Conservation (phyloP, 2,888 invertebrate species). For the Hemithea aestivaria region DNA sequence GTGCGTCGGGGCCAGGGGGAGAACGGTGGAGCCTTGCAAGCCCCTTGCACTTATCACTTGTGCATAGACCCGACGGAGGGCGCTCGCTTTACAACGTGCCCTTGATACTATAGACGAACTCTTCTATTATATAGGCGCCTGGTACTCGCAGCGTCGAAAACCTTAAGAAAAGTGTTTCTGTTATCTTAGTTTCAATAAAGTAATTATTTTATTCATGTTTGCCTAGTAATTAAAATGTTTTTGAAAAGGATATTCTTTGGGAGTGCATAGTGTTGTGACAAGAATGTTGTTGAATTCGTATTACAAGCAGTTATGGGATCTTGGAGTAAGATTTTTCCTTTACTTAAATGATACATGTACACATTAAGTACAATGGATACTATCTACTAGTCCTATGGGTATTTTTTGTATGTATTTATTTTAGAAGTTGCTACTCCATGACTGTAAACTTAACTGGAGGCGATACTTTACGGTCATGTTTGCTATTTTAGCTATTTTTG, state of each 20-base stretch:
- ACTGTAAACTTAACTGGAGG: too few relatives aligned
- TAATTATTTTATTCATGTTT: conserved; percentile 31
- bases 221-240: conserved; percentile 35
- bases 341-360: too few relatives aligned
- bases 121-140: conserved; percentile 9
- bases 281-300: conserved; percentile 43
- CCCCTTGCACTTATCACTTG: conserved; percentile 65
- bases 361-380: too few relatives aligned
- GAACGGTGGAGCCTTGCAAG: conserved; percentile 57
- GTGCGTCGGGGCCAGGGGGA: conserved; percentile 49
- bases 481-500: too few relatives aligned
- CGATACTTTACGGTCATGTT: too few relatives aligned
- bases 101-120: conserved; percentile 22
- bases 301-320: conserved; percentile 49
- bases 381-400: background rate
- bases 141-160: too few relatives aligned
- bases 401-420: background rate
- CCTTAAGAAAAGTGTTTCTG: too few relatives aligned
- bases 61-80: conserved; percentile 57
- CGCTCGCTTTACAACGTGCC: conserved; percentile 47
- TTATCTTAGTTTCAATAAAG: background rate
- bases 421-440: too few relatives aligned
- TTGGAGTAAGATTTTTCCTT: conserved; percentile 40
- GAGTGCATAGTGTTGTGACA: conserved; percentile 10
- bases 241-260: conserved; percentile 17